Conservation (phyloP, 2,113 vertebrate genomes). For the Mesitornis unicolor region DNA sequence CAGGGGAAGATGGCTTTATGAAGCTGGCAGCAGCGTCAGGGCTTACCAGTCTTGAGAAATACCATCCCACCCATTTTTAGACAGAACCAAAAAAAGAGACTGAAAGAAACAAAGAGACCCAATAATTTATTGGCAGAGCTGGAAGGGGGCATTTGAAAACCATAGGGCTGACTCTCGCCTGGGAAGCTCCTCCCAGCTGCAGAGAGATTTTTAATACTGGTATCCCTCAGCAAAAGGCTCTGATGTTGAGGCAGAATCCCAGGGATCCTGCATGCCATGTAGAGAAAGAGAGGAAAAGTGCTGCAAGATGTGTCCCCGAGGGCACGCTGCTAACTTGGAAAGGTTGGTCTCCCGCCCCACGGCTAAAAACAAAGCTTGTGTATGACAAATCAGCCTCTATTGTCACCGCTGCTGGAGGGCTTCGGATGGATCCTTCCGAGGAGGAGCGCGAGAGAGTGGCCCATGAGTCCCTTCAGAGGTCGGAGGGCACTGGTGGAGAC, state of each 20-base stretch:
- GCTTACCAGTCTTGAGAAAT: background rate
- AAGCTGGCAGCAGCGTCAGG: background rate
- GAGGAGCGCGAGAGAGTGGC: slow-evolving; percentile 58
- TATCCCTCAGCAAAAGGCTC: slow-evolving; percentile 57
- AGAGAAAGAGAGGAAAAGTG: slow-evolving; percentile 58
- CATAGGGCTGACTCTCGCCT: slow-evolving; percentile 48
- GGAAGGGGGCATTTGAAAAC: slow-evolving; percentile 61
- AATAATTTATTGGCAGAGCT: slow-evolving; percentile 76
- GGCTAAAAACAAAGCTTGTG: slow-evolving; percentile 57
- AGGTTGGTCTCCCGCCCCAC: slow-evolving; percentile 24
- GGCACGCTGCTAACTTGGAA: slow-evolving; percentile 43
- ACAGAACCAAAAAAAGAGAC: background rate
- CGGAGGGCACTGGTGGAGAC: slow-evolving; percentile 46
- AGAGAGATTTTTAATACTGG: slow-evolving; percentile 73
- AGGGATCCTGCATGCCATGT: slow-evolving; percentile 41
- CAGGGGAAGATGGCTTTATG: background rate
- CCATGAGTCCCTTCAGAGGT: slow-evolving; percentile 57
- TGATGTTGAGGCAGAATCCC: slow-evolving; percentile 17
- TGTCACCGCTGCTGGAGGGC: slow-evolving; percentile 64
- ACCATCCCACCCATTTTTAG: background rate
- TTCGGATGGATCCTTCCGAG: slow-evolving; percentile 58
- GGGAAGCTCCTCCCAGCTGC: slow-evolving; percentile 58
- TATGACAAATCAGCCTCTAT: slow-evolving; percentile 59
- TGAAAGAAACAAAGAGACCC: slow-evolving; percentile 66
- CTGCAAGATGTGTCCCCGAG: slow-evolving; percentile 28